Evolutionary conservation across 2,888 invertebrate genomes (phyloP), one percentile per base, ranked within the genome.

Genomic region (Eledone cirrhosa): DNA sequence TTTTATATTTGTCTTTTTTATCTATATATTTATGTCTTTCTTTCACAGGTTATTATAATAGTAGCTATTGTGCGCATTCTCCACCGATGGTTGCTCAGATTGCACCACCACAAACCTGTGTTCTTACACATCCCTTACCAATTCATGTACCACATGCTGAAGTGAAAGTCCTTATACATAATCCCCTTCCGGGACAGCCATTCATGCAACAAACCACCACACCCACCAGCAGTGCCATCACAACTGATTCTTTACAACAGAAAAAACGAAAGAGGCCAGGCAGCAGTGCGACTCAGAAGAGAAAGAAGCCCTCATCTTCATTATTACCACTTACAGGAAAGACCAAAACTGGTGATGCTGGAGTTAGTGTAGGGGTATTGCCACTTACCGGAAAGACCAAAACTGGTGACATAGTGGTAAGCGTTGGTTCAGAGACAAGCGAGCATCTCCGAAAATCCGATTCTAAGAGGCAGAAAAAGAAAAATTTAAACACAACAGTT

Each of bases 101-200:
- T n/a, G n/a, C n/a, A n/a, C n/a, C n/a, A 31, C 77, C 82, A 31
- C 78, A 83, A 65, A 79, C 85, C n/a, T 84, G 84, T 74, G 78
- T 85, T 27, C 77, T 86, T 48, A 84, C 82, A 19, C 85, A 83
- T 65, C 83, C 83, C 24, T 78, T 85, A 22, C 84, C 83, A 63
- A 77, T 86, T 22, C 84, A 82, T 77, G 81, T 84, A 27, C 81
- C 85, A 11, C 85, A 86, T 59, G 85, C 81, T 16, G 80, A 82
- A 76, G 81, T 83, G 27, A 82, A 82, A 48, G 83, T 83, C 1
- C 80, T 83, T 67, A 85, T 80, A 69, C 83, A 83, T 79, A 83
- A 82, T 63, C 82, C 83, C 48, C 81, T 82, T 78, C 80, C 80
- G 14, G 48, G 27, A 79, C 65, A 78, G 78, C 77, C 81, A 78